phyloP scores from a whole-genome alignment of 2,888 invertebrate genomes.

The Monoplex corrugatus region DNA sequence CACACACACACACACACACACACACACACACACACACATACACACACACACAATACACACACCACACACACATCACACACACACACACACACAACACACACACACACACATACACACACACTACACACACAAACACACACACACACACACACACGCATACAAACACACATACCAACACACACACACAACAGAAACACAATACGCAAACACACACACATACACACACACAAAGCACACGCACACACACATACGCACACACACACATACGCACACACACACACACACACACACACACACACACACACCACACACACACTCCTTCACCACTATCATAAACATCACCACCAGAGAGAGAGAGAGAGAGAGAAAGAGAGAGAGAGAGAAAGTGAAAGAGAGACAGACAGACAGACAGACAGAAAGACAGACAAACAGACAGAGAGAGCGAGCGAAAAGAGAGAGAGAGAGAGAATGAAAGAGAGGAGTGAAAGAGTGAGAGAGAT shows the following conservation, averaged over 20 bases:
- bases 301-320: neutral
- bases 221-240: neutral
- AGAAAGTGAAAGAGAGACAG: constrained; percentile 2
- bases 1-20: neutral
- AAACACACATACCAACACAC: neutral
- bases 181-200: neutral
- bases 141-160: neutral
- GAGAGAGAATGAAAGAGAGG: neutral
- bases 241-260: neutral
- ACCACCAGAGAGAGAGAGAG: constrained; percentile 11
- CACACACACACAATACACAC: neutral
- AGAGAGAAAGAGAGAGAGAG: constrained; percentile 35
- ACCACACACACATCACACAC: neutral
- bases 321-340: too few species aligned
- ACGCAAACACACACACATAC: neutral
- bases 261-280: too few species aligned
- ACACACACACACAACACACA: neutral
- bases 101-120: neutral
- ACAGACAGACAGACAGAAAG: neutral
- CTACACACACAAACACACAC: neutral
- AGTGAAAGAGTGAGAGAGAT: too few species aligned
- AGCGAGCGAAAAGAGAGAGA: neutral
- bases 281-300: neutral
- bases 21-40: neutral
- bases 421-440: neutral